These are phyloP conservation scores for Caenorhabditis plicata DNA, from an alignment of 2,888 invertebrate species.

Conservation along the genomic window DNA sequence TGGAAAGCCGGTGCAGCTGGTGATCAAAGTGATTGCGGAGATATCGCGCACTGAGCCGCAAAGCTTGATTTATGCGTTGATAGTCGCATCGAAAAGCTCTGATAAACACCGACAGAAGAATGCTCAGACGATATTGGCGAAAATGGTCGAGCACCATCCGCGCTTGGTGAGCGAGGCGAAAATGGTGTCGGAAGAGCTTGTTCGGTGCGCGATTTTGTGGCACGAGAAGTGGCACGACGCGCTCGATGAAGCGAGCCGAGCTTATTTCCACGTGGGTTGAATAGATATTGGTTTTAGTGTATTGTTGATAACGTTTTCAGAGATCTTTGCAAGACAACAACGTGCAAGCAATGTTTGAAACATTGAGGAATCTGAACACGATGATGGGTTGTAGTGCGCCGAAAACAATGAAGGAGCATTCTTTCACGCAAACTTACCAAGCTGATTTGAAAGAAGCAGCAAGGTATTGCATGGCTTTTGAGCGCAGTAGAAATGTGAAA, in stretches of 20 bases:
- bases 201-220: slow-evolving; percentile 88
- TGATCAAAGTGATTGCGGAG: slow-evolving; percentile 77
- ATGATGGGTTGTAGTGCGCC: slow-evolving; percentile 87
- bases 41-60: slow-evolving; percentile 97
- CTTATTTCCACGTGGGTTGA: slow-evolving; percentile 81
- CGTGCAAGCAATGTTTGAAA: slow-evolving; percentile 92
- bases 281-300: neutral
- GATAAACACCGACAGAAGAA: slow-evolving; percentile 82
- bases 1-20: slow-evolving; percentile 80
- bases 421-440: slow-evolving; percentile 91
- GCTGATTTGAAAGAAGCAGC: slow-evolving; percentile 89
- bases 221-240: slow-evolving; percentile 99
- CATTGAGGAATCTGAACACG: slow-evolving; percentile 88
- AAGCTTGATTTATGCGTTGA: slow-evolving; percentile 87
- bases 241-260: slow-evolving; percentile 69
- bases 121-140: slow-evolving; percentile 89
- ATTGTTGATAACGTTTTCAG: slow-evolving; percentile 1
- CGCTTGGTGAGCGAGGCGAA: slow-evolving; percentile 86
- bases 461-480: slow-evolving; percentile 89
- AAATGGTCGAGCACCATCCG: slow-evolving; percentile 91
- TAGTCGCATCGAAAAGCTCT: slow-evolving; percentile 92
- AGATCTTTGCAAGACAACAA: slow-evolving; percentile 80
- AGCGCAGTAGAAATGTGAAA: slow-evolving; percentile 80
- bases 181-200: slow-evolving; percentile 82
- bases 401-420: slow-evolving; percentile 91